Conservation (phyloP, 2,888 invertebrate species). For the Lycaena phlaeas region DNA sequence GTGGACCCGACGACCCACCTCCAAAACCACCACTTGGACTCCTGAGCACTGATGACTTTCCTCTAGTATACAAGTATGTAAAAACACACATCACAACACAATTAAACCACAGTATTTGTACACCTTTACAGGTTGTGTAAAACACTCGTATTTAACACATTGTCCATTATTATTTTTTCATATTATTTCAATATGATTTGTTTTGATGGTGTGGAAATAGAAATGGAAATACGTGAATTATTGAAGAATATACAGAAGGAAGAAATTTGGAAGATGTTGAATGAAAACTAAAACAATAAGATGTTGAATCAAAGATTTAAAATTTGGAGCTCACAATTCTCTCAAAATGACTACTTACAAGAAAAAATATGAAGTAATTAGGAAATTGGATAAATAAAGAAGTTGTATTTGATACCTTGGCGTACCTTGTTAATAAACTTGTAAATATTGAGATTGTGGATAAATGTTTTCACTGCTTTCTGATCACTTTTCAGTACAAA, state of each 20-base stretch:
- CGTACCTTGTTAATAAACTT: too few species aligned
- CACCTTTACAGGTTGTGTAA: conserved; percentile 43
- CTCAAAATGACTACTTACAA: background rate
- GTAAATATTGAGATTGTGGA: conserved; percentile 24
- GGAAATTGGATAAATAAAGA: background rate
- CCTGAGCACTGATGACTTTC: conserved; percentile 86
- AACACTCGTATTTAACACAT: background rate
- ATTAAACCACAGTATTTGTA: conserved; percentile 36
- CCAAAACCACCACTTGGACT: conserved; percentile 85
- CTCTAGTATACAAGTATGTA: conserved; percentile 87
- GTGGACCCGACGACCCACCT: conserved; percentile 79
- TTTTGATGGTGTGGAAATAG: background rate
- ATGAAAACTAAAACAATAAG: background rate
- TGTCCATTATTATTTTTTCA: conserved; percentile 4
- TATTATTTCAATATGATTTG: conserved; percentile 8
- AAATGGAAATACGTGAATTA: conserved; percentile 1
- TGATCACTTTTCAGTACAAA: conserved; percentile 65
- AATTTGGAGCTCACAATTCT: background rate
- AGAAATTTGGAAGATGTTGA: background rate
- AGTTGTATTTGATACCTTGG: background rate
- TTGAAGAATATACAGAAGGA: too few species aligned
- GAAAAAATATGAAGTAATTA: background rate
- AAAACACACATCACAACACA: conserved; percentile 16
- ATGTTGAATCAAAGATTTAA: background rate
- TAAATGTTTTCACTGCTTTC: conserved; percentile 51